These are phyloP conservation scores for Acrocyrtus sp. DNA, from an alignment of 2,888 invertebrate species.

Conservation along the genomic window DNA sequence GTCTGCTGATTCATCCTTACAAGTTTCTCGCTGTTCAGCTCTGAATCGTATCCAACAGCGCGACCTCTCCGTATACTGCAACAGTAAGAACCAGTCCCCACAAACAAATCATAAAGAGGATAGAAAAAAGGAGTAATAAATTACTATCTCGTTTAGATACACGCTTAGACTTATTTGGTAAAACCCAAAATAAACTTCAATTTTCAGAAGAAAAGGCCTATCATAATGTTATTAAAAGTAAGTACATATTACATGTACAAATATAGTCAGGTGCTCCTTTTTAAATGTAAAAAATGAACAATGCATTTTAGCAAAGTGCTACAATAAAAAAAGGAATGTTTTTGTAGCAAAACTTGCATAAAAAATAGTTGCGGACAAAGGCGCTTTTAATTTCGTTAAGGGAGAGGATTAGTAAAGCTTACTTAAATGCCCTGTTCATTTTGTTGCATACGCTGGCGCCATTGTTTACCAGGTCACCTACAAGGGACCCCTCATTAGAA, in stretches of 20 bases:
- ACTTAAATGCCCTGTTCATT: conserved; percentile 78
- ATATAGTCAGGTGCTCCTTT: conserved; percentile 18
- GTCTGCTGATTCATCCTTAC: conserved; percentile 44
- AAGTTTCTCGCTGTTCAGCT: conserved; percentile 27
- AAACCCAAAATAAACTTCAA: too few relatives aligned
- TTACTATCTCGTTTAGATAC: too few relatives aligned
- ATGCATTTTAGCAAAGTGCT: background rate
- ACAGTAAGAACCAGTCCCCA: too few relatives aligned
- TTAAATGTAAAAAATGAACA: background rate
- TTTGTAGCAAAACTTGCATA: background rate
- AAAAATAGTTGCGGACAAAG: background rate
- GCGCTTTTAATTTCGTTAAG: conserved; percentile 15
- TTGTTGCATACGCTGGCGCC: conserved; percentile 68
- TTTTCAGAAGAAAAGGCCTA: background rate
- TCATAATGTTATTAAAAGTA: background rate
- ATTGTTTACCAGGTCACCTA: conserved; percentile 63
- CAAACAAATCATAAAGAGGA: background rate
- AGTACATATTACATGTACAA: conserved; percentile 10
- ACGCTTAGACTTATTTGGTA: conserved; percentile 25
- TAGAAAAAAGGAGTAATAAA: background rate
- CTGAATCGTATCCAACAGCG: conserved; percentile 56
- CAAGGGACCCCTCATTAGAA: conserved; percentile 67
- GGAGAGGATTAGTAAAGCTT: conserved; percentile 34
- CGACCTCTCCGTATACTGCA: conserved; percentile 46
- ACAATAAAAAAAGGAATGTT: background rate